These are phyloP conservation scores for Etheostoma nigrum DNA, from an alignment of 2,797 vertebrate species.

Conservation along the genomic window DNA sequence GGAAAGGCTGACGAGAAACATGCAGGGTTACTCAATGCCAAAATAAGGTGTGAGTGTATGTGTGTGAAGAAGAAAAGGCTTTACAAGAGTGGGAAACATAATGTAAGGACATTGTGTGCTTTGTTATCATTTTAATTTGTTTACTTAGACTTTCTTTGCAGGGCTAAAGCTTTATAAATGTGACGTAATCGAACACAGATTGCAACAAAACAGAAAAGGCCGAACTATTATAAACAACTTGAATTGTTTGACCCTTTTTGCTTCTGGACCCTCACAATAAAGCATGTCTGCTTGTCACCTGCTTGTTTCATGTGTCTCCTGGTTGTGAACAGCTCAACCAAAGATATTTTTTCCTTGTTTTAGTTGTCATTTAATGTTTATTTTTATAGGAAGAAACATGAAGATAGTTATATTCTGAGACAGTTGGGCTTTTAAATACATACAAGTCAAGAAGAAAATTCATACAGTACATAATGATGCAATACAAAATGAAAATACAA, in stretches of 20 bases:
- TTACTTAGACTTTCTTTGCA: constrained; percentile 5
- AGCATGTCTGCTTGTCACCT: neutral
- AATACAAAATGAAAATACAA: neutral
- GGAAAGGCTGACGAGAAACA: constrained; percentile 60
- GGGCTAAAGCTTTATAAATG: neutral
- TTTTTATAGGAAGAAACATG: neutral
- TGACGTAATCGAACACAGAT: constrained; percentile 15
- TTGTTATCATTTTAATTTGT: constrained; percentile 8
- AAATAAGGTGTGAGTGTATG: neutral
- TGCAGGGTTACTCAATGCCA: constrained; percentile 37
- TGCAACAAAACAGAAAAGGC: neutral
- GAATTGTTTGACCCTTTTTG: neutral
- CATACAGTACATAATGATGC: neutral
- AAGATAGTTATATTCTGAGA: neutral
- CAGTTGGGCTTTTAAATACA: neutral
- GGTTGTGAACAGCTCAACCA: neutral
- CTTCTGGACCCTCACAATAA: neutral
- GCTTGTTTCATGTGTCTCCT: no score
- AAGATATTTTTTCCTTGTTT: neutral
- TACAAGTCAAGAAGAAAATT: neutral
- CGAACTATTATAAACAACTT: neutral
- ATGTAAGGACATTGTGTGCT: neutral
- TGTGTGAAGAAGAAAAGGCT: neutral
- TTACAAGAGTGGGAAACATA: neutral
- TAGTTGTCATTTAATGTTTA: neutral